Base-by-base conservation (phyloP, 2,888 invertebrate genomes). In the Tholera decimalis region DNA sequence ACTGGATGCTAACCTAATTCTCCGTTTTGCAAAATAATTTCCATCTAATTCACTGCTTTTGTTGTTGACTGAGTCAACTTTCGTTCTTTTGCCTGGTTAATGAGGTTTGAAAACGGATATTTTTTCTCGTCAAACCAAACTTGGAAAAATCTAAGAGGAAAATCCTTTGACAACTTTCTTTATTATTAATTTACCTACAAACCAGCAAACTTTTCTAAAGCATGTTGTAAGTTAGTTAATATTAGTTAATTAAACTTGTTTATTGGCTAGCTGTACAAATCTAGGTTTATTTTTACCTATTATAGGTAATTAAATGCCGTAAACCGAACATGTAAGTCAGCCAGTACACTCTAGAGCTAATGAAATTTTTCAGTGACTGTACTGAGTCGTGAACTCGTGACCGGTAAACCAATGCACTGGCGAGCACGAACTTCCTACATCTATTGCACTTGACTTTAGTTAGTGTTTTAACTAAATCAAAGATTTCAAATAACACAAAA, bases 281-380 rank as follows among this genome's bases (percentile, higher is more conserved):
- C n/a, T 26, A 8, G 2, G 13, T 49, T 6, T 5, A 5, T 22
- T 24, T 47, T 18, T 20, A 26, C 46, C 9, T 69, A 22, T n/a
- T 22, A 15, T 3, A 0, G n/a, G 4, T 5, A 6, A 41, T 28
- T 18, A 9, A 41, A 35, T 8, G 13, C 20, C 64, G 6, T 5
- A 64, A 61, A 62, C 50, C 39, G 22, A 6, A 9, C 8, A 28
- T 35, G 28, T 43, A 26, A 20, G 24, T 59, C 18, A 24, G 37
- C 50, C 18, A 59, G 28, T 22, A 57, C 37, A 56, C 28, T 35
- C 33, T 39, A 18, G 41, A 58, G 30, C 7, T 63, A 72, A 72
- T 77, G 11, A 62, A 62, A 58, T 55, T 46, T 70, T 55, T 72
- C 24, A 47, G 13, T 33, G 18, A 33, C 39, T 39, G n/a, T 62